Conservation (phyloP, 2,888 invertebrate genomes). For the Cantharis nigra region DNA sequence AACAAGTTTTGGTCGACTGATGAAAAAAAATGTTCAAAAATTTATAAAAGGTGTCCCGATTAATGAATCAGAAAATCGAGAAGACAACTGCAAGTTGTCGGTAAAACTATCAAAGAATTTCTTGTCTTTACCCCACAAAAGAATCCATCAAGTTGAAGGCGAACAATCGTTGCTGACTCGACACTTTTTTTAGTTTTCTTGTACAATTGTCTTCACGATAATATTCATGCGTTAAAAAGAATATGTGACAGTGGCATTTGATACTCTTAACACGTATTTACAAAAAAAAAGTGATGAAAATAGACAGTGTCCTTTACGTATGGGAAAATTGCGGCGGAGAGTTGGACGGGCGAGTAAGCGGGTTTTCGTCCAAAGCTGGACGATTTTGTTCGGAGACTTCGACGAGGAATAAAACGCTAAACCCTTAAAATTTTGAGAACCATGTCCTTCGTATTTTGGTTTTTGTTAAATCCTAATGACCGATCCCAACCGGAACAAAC, state of each 20-base stretch:
- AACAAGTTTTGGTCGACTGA: background rate
- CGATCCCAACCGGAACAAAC: constrained; percentile 44
- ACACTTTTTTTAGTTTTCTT: constrained; percentile 11
- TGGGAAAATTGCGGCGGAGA: background rate
- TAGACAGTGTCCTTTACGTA: background rate
- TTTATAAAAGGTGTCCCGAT: constrained; percentile 15
- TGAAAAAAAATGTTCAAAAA: background rate
- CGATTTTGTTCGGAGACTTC: background rate
- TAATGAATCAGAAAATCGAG: constrained; percentile 20
- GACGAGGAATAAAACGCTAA: background rate
- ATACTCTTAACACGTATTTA: background rate
- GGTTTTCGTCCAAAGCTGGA: background rate
- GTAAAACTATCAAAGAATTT: constrained; percentile 21
- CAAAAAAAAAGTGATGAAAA: background rate
- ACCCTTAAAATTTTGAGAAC: background rate
- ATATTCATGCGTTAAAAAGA: constrained; percentile 7
- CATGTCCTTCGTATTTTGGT: background rate
- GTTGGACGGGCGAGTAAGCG: background rate
- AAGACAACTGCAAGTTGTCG: constrained; percentile 23
- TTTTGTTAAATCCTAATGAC: background rate
- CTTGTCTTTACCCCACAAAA: constrained; percentile 21
- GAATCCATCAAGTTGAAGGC: constrained; percentile 23
- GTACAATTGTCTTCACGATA: background rate
- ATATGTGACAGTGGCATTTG: constrained; percentile 7
- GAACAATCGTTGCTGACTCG: constrained; percentile 22